A percentile compares a stretch with the other conserved stretches of the same genome.
These are phyloP conservation scores for Argentina silus DNA, from an alignment of 2,797 vertebrate species.

Conservation along the genomic window DNA sequence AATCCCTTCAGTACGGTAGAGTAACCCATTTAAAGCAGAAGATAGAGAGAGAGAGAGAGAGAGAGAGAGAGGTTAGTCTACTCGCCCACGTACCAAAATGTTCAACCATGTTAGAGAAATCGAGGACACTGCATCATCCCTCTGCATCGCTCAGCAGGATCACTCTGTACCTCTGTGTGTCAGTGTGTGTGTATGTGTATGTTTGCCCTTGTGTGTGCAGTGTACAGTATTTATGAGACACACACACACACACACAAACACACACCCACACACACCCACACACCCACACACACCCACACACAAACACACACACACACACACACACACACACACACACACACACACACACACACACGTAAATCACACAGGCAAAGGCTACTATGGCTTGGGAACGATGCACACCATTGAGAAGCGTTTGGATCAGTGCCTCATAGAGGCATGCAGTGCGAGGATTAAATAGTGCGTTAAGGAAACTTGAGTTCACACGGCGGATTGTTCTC, in stretches of 20 bases:
- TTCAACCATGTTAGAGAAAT: conserved; percentile 69
- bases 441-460: conserved; percentile 10
- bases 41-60: conserved; percentile 36
- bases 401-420: conserved; percentile 12
- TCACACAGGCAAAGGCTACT: conserved; percentile 4
- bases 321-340: conserved; percentile 5
- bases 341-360: conserved; percentile 18
- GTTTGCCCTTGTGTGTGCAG: not conserved
- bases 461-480: conserved; percentile 26
- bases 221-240: not conserved
- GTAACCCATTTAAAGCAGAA: conserved; percentile 74
- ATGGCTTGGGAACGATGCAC: conserved; percentile 2
- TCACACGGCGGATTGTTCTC: conserved; percentile 22
- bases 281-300: conserved; percentile 16
- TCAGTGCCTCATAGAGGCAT: not conserved
- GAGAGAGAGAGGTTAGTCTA: conserved; percentile 41
- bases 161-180: conserved; percentile 41
- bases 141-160: conserved; percentile 60
- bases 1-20: conserved; percentile 67
- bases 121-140: conserved; percentile 69
- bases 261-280: not conserved
- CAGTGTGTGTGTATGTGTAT: conserved; percentile 11
- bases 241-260: conserved; percentile 2
- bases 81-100: conserved; percentile 63
- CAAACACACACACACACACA: conserved; percentile 1